Evolutionary conservation across 2,113 vertebrate species (phyloP), one percentile per base, ranked within the genome.

Genomic region (Oncorhynchus tshawytscha): DNA sequence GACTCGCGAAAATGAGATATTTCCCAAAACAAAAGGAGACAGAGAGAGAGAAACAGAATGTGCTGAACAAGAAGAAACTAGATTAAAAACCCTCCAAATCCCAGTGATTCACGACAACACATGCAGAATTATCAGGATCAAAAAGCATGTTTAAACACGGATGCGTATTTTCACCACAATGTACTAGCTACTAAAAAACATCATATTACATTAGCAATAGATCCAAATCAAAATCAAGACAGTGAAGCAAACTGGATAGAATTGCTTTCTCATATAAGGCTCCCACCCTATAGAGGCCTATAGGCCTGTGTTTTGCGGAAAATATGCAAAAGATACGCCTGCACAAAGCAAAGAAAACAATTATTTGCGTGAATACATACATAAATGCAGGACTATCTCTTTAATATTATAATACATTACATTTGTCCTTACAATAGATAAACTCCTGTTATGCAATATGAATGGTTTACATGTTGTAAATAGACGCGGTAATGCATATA

Each of bases 1-100:
- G 89, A 91, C 88, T 91, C 89, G 90, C 80, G 22, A 90, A 86
- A 89, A 90, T 84, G 85, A 91, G 80, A 88, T 84, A 87, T 84
- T 91, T 91, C 90, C 91, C 90, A 90, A 92, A 90, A 90, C 90
- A 90, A 85, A 87, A 75, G 31, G 66, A 73, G 65, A 70, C 59
- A 39, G 67, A 72, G 13, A 34, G 72, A 70, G 67, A 39, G 67
- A 72, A 9, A 45, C 39, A 76, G 77, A 83, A 84, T 83, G 83
- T 82, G 87, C 87, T 86, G 85, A 90, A 87, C 82, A 72, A 86
- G 70, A 87, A 88, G 87, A 85, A 86, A 87, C 34, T 24, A 80
- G 87, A 88, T 89, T 89, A 86, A 87, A 82, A 73, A n/a, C 66
- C 68, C 78, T n/a, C 73, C 57, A 88, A 88, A 89, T 82, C 86